phyloP scores from a whole-genome alignment of 2,797 vertebrate genomes.

The Gephyroberyx darwinii region DNA sequence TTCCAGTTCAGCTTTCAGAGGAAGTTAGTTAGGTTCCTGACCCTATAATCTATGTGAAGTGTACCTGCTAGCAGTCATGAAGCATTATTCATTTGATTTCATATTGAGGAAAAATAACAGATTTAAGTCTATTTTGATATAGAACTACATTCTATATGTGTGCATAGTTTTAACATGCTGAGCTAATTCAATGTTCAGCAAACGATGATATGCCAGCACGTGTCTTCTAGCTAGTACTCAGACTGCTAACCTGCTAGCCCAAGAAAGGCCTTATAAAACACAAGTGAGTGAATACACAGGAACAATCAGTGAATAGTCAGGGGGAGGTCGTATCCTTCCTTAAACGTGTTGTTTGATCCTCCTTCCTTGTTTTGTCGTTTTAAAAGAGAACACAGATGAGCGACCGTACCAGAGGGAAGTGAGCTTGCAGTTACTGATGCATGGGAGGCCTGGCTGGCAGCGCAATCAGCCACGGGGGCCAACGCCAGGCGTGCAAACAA shows the following conservation, averaged over 20 bases:
- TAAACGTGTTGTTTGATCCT: conserved; percentile 15
- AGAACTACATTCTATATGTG: no score
- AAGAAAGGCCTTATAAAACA: conserved; percentile 18
- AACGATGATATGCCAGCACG: not conserved
- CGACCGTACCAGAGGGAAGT: not conserved
- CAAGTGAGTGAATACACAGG: conserved; percentile 20
- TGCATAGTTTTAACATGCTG: no score
- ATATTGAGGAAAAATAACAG: no score
- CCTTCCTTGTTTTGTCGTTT: conserved; percentile 1
- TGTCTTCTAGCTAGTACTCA: conserved; percentile 36
- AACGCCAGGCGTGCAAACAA: conserved; percentile 25
- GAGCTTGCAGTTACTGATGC: conserved; percentile 31
- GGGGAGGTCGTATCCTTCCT: conserved; percentile 16
- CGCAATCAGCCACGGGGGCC: conserved; percentile 17
- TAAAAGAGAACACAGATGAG: conserved; percentile 47
- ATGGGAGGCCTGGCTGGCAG: conserved; percentile 37
- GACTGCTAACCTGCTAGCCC: not conserved
- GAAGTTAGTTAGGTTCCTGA: not conserved
- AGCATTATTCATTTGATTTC: no score
- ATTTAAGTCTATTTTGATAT: no score
- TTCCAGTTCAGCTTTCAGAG: not conserved
- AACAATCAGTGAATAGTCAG: conserved; percentile 36
- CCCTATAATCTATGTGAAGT: not conserved
- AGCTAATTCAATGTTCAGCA: no score
- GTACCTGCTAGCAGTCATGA: not conserved